Evolutionary conservation across 2,888 invertebrate species (phyloP).

Genomic region (Cephonodes hylas): DNA sequence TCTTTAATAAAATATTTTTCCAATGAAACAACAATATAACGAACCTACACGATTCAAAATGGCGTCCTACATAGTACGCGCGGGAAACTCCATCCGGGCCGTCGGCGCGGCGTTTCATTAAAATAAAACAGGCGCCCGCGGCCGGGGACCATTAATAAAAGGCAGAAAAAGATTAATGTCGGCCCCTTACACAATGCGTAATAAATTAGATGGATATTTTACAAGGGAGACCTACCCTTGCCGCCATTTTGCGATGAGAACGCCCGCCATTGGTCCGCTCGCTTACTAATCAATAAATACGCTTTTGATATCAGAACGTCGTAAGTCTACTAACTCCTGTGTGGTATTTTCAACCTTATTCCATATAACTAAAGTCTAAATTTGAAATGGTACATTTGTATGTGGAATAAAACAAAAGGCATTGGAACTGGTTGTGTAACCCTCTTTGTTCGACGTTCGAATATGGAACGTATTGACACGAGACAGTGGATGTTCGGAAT

Average conservation of each 20-base stretch:
- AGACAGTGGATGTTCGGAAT: not conserved
- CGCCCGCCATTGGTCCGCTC: slow-evolving; percentile 62
- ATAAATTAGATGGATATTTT: slow-evolving; percentile 77
- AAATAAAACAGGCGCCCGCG: slow-evolving; percentile 63
- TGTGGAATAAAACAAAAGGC: slow-evolving; percentile 21
- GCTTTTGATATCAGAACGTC: slow-evolving; percentile 19
- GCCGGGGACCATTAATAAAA: slow-evolving; percentile 70
- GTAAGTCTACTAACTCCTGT: slow-evolving; percentile 14
- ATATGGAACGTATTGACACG: slow-evolving; percentile 12
- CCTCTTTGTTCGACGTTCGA: slow-evolving; percentile 12
- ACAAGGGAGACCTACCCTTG: slow-evolving; percentile 63
- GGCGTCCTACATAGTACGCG: slow-evolving; percentile 51
- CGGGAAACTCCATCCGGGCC: slow-evolving; percentile 46
- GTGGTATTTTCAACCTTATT: slow-evolving; percentile 21
- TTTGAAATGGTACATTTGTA: not conserved
- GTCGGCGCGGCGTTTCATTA: slow-evolving; percentile 60
- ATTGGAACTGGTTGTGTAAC: slow-evolving; percentile 7
- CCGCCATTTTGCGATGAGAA: slow-evolving; percentile 62
- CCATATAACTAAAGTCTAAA: not conserved
- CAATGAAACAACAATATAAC: not conserved
- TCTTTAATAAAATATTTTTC: not conserved
- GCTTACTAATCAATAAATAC: slow-evolving; percentile 65
- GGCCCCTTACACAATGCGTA: slow-evolving; percentile 67
- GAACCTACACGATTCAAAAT: slow-evolving; percentile 46
- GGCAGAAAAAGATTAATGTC: slow-evolving; percentile 78